Evolutionary conservation across 2,888 invertebrate genomes (phyloP), one percentile per base, ranked within the genome.

Genomic region (Punctoribates punctum): DNA sequence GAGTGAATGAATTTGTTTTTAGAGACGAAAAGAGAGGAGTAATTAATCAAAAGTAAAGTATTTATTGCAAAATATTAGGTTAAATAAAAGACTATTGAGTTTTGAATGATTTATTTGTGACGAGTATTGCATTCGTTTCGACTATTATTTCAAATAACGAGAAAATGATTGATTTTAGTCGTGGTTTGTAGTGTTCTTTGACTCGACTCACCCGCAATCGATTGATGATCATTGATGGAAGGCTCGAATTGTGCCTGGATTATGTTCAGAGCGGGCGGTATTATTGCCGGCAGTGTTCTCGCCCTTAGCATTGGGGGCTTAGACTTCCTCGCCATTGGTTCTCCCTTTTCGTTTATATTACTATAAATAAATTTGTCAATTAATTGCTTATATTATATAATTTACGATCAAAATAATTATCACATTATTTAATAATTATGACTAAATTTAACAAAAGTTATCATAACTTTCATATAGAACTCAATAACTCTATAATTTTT

Each of bases 201-300:
- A 1, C 3, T 54, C 1, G 11, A 54, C 54, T 54, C 54, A 62
- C 62, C 62, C 17, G 62, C 34, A 62, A 62, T 62, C 11, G 70
- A 70, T 20, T 70, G 20, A 0, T 38, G 70, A 42, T 70, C 70
- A 74, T 57, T 74, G 27, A 27, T 51, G 13, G 4, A 9, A 27
- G 54, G 34, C 25, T 92, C 92, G 81, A 92, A 88, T 85, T 92
- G 91, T 76, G 92, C 90, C 80, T 92, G 91, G 42, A 93, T 87
- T 81, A 93, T 91, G 81, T 88, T 90, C 82, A 93, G 88, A 74
- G 92, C 92, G 0, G 93, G 93, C 60, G 91, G 91, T 67, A 94
- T 90, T 83, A 94, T 94, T 79, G 93, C 92, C 60, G 94, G 94
- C 77, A 94, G 85, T 8, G 94, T 94, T 81, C 93, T 88, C 60